Conservation (phyloP, 2,797 vertebrate species). For the Falco berigora region DNA sequence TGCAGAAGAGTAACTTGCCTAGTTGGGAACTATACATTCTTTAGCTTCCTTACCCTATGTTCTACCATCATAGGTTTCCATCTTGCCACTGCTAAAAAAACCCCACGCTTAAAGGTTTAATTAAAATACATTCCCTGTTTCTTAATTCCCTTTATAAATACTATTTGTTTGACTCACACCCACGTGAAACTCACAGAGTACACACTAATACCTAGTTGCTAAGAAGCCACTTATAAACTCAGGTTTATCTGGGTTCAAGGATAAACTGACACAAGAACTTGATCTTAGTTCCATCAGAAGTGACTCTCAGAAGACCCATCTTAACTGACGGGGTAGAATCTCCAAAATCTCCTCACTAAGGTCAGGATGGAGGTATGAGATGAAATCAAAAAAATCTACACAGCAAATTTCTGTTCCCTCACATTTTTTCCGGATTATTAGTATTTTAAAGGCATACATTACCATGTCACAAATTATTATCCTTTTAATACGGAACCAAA, state of each 20-base stretch:
- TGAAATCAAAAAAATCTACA: background rate
- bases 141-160: background rate
- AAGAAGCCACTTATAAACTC: background rate
- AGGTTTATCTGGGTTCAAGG: background rate
- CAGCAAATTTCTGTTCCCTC: background rate
- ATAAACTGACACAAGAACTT: background rate
- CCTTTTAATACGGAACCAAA: background rate
- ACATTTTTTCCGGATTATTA: rapidly evolving
- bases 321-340: background rate
- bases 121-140: background rate
- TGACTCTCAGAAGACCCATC: background rate
- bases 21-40: background rate
- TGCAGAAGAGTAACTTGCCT: background rate
- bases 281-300: background rate
- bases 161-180: background rate
- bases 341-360: background rate
- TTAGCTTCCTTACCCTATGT: background rate
- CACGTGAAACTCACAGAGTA: background rate
- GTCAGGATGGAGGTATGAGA: background rate
- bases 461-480: background rate
- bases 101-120: background rate
- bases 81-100: background rate
- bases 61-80: background rate
- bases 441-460: background rate
- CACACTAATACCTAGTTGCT: background rate